Conservation (phyloP, 1,140 invertebrate genomes). For the Drosophila bocqueti region DNA sequence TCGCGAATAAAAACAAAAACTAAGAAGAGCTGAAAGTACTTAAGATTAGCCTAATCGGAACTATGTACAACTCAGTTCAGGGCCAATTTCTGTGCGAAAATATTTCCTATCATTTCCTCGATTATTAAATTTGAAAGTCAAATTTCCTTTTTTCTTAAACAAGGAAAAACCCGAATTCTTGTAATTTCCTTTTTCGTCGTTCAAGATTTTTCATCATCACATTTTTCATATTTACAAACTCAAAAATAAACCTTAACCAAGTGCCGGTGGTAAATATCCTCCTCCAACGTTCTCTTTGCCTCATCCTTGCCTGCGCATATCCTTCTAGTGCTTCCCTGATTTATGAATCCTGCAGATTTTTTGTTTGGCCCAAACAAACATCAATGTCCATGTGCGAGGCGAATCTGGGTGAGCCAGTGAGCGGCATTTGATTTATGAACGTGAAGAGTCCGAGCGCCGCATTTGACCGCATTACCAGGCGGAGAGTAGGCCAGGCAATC, state of each 20-base stretch:
- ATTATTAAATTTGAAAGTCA: neutral
- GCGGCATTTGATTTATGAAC: constrained; percentile 67
- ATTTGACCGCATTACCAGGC: constrained; percentile 51
- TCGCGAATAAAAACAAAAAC: neutral
- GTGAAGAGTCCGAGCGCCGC: constrained; percentile 7
- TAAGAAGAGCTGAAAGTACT: neutral
- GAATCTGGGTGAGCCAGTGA: constrained; percentile 7
- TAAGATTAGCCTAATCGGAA: constrained; percentile 14
- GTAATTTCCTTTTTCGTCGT: neutral
- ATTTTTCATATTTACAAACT: constrained; percentile 20
- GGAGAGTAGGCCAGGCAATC: neutral
- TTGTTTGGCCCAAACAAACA: constrained; percentile 44
- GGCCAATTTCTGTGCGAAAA: neutral
- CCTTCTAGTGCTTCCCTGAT: constrained; percentile 24
- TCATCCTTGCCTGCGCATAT: neutral
- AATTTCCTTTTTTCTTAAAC: neutral
- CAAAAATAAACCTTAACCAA: constrained; percentile 11
- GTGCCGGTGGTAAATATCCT: neutral
- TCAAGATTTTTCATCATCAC: neutral
- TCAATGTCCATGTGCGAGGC: constrained; percentile 6
- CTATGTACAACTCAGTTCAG: constrained; percentile 2
- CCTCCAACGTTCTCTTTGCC: neutral
- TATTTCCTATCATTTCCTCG: neutral
- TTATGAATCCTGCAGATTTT: constrained; percentile 40
- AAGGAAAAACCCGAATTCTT: neutral